Percentiles rank a stretch among this genome's conserved stretches.
Conservation (phyloP, 2,113 vertebrate species). For the Lepus europaeus region DNA sequence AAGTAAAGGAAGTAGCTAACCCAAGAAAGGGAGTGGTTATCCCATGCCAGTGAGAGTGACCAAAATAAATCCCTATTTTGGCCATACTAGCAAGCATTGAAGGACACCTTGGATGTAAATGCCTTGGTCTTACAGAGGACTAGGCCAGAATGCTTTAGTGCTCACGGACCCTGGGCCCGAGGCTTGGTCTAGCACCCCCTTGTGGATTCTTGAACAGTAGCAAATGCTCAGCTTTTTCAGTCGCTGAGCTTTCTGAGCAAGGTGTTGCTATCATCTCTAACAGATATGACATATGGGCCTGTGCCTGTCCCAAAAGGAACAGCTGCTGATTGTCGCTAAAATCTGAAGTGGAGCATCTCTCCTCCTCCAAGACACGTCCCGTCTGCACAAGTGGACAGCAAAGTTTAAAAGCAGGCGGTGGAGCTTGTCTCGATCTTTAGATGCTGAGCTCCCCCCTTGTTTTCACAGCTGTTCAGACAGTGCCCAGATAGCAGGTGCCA, state of each 20-base stretch:
- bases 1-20: too few species aligned
- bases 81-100: too few species aligned
- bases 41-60: too few species aligned
- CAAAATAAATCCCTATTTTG: too few species aligned
- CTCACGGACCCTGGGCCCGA: not conserved
- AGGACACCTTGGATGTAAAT: too few species aligned
- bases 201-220: slow-evolving; percentile 26
- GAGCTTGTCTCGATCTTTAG: not conserved
- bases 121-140: too few species aligned
- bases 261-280: too few species aligned
- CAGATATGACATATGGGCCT: too few species aligned
- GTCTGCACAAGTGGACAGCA: not conserved
- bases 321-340: not conserved
- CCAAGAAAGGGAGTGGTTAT: too few species aligned
- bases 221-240: not conserved
- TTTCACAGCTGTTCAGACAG: not conserved
- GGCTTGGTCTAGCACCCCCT: slow-evolving; percentile 49
- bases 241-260: not conserved
- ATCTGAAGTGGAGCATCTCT: not conserved
- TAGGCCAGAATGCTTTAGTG: not conserved
- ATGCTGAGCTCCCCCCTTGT: not conserved
- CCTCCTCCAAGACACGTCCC: not conserved
- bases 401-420: not conserved
- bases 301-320: not conserved
- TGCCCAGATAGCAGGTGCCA: not conserved